Evolutionary conservation across 2,797 vertebrate genomes (phyloP).

Genomic region (Sebastes ruberrimus): DNA sequence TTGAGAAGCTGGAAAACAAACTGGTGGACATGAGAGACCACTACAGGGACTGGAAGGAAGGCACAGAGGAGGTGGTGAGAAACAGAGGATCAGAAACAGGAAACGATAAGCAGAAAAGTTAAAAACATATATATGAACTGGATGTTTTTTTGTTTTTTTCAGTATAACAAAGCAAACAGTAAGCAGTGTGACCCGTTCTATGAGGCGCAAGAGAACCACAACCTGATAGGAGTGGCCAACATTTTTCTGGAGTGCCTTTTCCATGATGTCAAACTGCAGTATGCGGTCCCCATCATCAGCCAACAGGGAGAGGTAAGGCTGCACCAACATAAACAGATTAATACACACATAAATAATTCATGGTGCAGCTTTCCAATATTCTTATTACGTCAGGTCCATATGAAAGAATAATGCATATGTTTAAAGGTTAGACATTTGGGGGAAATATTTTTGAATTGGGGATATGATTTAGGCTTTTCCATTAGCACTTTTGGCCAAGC

Average conservation of each 20-base stretch:
- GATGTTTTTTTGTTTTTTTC: slow-evolving; percentile 22
- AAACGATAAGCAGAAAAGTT: neutral
- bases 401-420: neutral
- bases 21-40: slow-evolving; percentile 98
- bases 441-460: neutral
- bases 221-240: slow-evolving; percentile 96
- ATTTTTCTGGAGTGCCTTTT: slow-evolving; percentile 97
- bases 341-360: neutral
- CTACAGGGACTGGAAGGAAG: slow-evolving; percentile 97
- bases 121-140: neutral
- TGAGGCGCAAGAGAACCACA: slow-evolving; percentile 98
- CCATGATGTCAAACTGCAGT: slow-evolving; percentile 93
- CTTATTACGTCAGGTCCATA: neutral
- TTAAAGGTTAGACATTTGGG: neutral
- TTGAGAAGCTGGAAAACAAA: slow-evolving; percentile 98
- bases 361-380: neutral
- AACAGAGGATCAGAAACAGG: neutral
- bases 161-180: slow-evolving; percentile 84
- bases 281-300: slow-evolving; percentile 98
- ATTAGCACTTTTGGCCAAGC: no score
- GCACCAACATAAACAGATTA: neutral
- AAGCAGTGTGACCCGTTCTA: slow-evolving; percentile 94
- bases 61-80: slow-evolving; percentile 83
- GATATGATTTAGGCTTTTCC: neutral
- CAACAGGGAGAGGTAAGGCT: slow-evolving; percentile 95